Evolutionary conservation across 2,888 invertebrate species (phyloP).

Genomic region (Xylota sylvarum): DNA sequence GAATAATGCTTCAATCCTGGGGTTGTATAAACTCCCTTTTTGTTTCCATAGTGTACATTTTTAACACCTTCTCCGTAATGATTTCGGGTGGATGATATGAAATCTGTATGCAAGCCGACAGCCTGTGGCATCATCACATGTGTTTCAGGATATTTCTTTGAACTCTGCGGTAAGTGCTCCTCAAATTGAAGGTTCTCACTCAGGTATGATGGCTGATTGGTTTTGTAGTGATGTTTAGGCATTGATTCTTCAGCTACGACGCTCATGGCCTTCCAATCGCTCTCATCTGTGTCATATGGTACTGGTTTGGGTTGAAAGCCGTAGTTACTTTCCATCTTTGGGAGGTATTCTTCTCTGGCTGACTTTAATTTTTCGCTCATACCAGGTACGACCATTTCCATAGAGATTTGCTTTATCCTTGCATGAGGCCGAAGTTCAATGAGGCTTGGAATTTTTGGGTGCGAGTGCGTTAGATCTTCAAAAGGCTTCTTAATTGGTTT

Average conservation of each 20-base stretch:
- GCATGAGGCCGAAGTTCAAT: slow-evolving; percentile 84
- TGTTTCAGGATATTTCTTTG: slow-evolving; percentile 78
- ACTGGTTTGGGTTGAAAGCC: slow-evolving; percentile 68
- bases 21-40: slow-evolving; percentile 83
- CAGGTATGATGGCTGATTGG: slow-evolving; percentile 71
- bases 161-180: slow-evolving; percentile 67
- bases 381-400: slow-evolving; percentile 82
- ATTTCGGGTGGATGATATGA: slow-evolving; percentile 77
- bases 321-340: slow-evolving; percentile 71
- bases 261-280: slow-evolving; percentile 82
- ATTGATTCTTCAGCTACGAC: slow-evolving; percentile 77
- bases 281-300: slow-evolving; percentile 80
- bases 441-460: slow-evolving; percentile 82
- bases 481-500: slow-evolving; percentile 81
- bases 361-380: slow-evolving; percentile 80
- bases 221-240: slow-evolving; percentile 78
- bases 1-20: slow-evolving; percentile 86
- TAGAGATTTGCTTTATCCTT: slow-evolving; percentile 83
- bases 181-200: slow-evolving; percentile 78
- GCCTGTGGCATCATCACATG: slow-evolving; percentile 64
- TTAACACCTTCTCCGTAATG: slow-evolving; percentile 16
- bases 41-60: slow-evolving; percentile 74
- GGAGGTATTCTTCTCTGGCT: slow-evolving; percentile 81
- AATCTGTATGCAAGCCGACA: slow-evolving; percentile 79
- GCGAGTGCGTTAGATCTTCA: slow-evolving; percentile 82